Conservation (phyloP, 2,113 vertebrate genomes). For the Epinephelus moara region DNA sequence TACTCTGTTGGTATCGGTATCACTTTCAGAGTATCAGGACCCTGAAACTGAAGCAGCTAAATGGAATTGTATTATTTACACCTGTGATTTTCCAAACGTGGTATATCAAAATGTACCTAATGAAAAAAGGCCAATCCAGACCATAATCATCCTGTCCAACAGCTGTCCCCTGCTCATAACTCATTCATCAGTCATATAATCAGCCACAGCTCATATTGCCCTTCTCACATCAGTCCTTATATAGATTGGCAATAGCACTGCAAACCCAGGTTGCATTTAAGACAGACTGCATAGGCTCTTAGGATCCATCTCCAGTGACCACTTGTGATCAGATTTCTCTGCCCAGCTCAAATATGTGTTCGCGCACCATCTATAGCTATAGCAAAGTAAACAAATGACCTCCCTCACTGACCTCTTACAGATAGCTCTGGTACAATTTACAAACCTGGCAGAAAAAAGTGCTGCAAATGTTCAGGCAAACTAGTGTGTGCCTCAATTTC, state of each 20-base stretch:
- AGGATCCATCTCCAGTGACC: too few relatives aligned
- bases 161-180: background rate
- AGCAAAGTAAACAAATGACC: conserved; percentile 36
- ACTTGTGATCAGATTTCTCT: too few relatives aligned
- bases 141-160: background rate
- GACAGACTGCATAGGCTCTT: too few relatives aligned
- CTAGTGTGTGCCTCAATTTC: background rate
- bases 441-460: conserved; percentile 20
- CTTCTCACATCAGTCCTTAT: too few relatives aligned
- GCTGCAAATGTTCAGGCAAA: conserved; percentile 3
- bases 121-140: background rate
- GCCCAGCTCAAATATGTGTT: too few relatives aligned
- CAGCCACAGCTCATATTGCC: background rate
- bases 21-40: background rate
- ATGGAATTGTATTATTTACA: background rate
- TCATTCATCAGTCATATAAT: background rate
- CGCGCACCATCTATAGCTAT: background rate
- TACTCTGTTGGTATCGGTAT: too few relatives aligned
- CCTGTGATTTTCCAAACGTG: background rate
- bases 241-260: too few relatives aligned
- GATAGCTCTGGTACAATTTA: background rate
- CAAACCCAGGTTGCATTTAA: too few relatives aligned
- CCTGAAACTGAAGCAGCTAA: conserved; percentile 4
- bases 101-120: background rate
- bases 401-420: conserved; percentile 5